Evolutionary conservation across 2,888 invertebrate genomes (phyloP).

Genomic region (Drosophila emarginata): DNA sequence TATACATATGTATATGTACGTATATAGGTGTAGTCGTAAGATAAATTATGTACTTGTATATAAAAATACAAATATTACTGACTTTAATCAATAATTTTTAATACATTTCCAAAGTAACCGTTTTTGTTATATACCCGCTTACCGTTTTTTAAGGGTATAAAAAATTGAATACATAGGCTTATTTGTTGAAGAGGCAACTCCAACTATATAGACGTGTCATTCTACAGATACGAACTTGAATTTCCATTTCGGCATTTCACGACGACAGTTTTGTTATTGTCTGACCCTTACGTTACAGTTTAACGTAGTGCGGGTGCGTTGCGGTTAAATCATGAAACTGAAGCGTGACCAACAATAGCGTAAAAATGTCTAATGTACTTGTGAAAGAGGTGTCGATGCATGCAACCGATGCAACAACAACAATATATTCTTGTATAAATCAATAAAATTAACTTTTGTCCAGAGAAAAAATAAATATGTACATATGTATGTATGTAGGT

Average conservation of each 20-base stretch:
- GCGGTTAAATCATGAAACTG: constrained; percentile 41
- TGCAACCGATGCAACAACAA: constrained; percentile 5
- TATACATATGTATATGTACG: too few species aligned
- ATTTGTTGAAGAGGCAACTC: constrained; percentile 15
- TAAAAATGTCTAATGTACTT: constrained; percentile 21
- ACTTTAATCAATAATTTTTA: too few species aligned
- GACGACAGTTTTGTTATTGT: constrained; percentile 29
- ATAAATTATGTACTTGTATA: too few species aligned
- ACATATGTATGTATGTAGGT: background rate
- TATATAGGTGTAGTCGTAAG: too few species aligned
- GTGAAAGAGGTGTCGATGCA: constrained; percentile 22
- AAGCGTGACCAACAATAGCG: constrained; percentile 53
- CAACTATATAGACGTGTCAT: constrained; percentile 63
- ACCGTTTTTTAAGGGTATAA: background rate
- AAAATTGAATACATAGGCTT: constrained; percentile 58
- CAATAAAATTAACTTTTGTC: constrained; percentile 32
- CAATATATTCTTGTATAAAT: constrained; percentile 29
- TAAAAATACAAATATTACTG: too few species aligned
- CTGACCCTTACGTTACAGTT: constrained; percentile 44
- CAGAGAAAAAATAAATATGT: background rate
- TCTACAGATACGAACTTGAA: constrained; percentile 42
- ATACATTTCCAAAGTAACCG: too few species aligned
- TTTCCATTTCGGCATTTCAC: constrained; percentile 33
- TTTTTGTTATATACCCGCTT: background rate
- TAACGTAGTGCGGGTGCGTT: constrained; percentile 63